Evolutionary conservation across 2,888 invertebrate genomes (phyloP).

Genomic region (Hyposoter dolosus): DNA sequence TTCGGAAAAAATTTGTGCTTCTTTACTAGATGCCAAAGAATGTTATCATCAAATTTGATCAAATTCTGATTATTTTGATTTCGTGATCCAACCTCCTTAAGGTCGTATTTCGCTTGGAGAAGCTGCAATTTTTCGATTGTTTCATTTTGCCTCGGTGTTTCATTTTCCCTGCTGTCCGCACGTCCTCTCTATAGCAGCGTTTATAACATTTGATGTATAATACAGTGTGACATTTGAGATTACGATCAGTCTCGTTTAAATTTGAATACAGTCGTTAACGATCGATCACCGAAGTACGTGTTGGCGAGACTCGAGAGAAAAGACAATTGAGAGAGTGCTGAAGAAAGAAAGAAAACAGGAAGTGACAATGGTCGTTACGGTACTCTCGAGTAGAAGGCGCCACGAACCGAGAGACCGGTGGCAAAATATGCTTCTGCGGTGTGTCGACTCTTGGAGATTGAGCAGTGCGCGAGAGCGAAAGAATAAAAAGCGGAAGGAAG

Average conservation of each 20-base stretch:
- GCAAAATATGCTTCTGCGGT: constrained; percentile 15
- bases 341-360: constrained; percentile 1
- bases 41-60: no score
- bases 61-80: no score
- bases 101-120: no score
- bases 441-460: background rate
- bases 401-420: constrained; percentile 17
- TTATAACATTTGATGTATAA: constrained; percentile 33
- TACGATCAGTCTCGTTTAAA: constrained; percentile 51
- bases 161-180: background rate
- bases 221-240: constrained; percentile 40
- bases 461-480: background rate
- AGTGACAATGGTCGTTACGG: constrained; percentile 9
- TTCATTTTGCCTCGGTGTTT: background rate
- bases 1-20: no score
- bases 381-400: constrained; percentile 10
- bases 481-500: background rate
- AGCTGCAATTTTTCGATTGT: background rate
- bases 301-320: background rate
- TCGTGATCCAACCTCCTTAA: no score
- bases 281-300: constrained; percentile 47
- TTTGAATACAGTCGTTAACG: constrained; percentile 54
- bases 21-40: no score
- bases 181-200: constrained; percentile 1
- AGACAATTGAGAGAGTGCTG: background rate